Base-by-base conservation (phyloP, 2,888 invertebrate genomes). In the Zygogramma bicolorata region DNA sequence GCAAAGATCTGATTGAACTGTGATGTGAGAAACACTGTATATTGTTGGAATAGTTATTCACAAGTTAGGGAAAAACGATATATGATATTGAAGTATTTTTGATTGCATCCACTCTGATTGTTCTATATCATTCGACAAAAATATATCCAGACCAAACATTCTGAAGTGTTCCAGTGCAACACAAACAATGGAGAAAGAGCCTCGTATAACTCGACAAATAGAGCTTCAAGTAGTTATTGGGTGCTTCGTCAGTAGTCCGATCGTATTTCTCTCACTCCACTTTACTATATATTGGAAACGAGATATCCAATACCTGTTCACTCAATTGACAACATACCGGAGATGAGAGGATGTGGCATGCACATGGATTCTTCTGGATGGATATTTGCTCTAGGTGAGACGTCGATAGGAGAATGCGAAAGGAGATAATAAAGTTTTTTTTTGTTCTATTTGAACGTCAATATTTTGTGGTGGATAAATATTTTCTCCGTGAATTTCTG, bases 281-380 rank as follows among this genome's bases (percentile, higher is more conserved):
- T 53, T 18, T 4, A 22, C 49, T 22, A 13, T 27, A 22, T 53
- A 53, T 53, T 53, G 53, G 53, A 53, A 53, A 53, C 53, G 53
- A 53, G 53, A 53, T 25, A 53, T 53, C 53, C 53, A 53, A 53
- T 53, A 53, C 53, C 53, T 53, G 53, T 53, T 53, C 22, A 3
- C 20, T 46, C 53, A 53, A 53, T 53, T 53, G 53, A 53, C 53
- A 53, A 53, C 53, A 53, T 53, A 53, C 53, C 53, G 53, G 53
- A 53, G 22, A 53, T 53, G 53, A 53, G 25, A 25, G 53, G 53
- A 53, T 53, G 53, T 53, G 22, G 53, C 53, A 53, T 53, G 46
- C 20, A 46, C 46, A 10, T 46, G 46, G 8, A 20, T 8, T 46
- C 20, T 46, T 46, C 22, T 46, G 18, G 20, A 18, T 20, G 46